Evolutionary conservation across 2,113 vertebrate genomes (phyloP).

Genomic region (Crotalus viridis): DNA sequence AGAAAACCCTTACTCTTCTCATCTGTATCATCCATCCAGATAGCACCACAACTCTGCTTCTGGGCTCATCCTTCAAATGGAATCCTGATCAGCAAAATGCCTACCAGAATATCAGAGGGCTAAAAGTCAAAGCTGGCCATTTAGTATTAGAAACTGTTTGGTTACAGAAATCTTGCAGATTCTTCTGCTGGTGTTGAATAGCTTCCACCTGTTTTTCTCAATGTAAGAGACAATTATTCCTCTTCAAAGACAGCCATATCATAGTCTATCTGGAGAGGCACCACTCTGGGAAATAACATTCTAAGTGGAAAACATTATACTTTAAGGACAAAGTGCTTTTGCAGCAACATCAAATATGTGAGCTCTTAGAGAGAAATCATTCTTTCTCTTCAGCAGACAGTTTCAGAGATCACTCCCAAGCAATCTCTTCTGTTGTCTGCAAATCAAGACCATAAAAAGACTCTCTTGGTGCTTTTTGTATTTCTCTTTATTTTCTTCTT

Average conservation of each 20-base stretch:
- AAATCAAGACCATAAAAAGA: constrained; percentile 7
- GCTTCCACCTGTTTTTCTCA: neutral
- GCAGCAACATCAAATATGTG: neutral
- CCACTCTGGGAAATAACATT: neutral
- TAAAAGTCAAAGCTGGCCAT: neutral
- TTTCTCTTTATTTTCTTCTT: constrained; percentile 19
- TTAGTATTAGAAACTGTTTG: neutral
- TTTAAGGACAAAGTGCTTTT: neutral
- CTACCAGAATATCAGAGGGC: neutral
- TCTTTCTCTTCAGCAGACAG: neutral
- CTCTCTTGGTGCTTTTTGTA: neutral
- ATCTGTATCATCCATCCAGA: neutral
- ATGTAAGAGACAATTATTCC: neutral
- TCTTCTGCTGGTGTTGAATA: neutral
- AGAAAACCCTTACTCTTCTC: neutral
- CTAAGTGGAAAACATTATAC: neutral
- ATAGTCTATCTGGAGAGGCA: neutral
- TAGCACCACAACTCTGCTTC: neutral
- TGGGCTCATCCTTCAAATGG: neutral
- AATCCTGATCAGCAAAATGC: neutral
- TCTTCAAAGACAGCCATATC: neutral
- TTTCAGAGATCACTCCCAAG: neutral
- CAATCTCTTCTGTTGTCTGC: neutral
- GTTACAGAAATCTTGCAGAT: neutral
- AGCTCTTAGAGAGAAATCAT: neutral